Conservation (phyloP, 2,888 invertebrate species). For the Sepioteuthis lessoniana region DNA sequence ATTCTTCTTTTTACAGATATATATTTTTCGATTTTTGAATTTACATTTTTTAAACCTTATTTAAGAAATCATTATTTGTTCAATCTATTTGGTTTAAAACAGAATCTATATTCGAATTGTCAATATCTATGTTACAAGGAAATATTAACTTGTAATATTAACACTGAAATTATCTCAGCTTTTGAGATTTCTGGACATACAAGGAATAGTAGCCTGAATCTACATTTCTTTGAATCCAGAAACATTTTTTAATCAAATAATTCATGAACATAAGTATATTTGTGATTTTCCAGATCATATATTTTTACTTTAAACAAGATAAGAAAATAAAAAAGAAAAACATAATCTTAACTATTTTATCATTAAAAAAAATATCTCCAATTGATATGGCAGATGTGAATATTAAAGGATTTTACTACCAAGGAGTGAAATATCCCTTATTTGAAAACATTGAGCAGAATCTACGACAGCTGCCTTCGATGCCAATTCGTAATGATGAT, state of each 20-base stretch:
- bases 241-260: not conserved
- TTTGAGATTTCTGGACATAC: not conserved
- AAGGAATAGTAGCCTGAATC: not conserved
- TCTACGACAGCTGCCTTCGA: not conserved
- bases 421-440: not conserved
- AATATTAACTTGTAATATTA: not conserved
- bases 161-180: not conserved
- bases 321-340: too few relatives aligned
- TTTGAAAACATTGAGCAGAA: not conserved
- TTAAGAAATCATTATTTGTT: not conserved
- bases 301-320: not conserved
- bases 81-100: not conserved
- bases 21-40: too few relatives aligned
- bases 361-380: not conserved
- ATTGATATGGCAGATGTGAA: not conserved
- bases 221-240: not conserved
- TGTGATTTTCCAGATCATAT: not conserved
- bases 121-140: not conserved
- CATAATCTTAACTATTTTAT: not conserved
- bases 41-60: not conserved
- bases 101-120: not conserved
- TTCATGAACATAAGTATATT: not conserved
- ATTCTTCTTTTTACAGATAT: too few relatives aligned
- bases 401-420: not conserved
- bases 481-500: constrained; percentile 12